Conservation (phyloP, 2,888 invertebrate genomes). For the Galerucella calmariensis region DNA sequence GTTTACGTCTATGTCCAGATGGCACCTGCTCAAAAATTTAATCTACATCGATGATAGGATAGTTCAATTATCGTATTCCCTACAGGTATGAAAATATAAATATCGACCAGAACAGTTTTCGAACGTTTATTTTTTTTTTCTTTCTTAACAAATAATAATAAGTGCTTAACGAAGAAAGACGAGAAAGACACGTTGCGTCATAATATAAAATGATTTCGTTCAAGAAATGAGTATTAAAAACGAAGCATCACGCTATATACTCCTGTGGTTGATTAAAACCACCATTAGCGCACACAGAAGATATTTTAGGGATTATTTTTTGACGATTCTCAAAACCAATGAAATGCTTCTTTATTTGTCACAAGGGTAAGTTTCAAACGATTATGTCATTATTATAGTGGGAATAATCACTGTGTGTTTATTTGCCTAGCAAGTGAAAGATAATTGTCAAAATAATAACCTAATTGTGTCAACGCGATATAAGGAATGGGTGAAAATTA, state of each 20-base stretch:
- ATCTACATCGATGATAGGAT: conserved; percentile 2
- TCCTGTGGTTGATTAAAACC: conserved; percentile 16
- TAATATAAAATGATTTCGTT: conserved; percentile 26
- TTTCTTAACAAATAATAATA: conserved; percentile 15
- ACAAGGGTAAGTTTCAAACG: no score
- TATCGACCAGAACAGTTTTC: conserved; percentile 3
- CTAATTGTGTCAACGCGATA: no score
- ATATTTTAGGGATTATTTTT: not conserved
- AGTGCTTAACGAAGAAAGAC: conserved; percentile 22
- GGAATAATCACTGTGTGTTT: no score
- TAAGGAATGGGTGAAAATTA: no score
- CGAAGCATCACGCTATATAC: conserved; percentile 18
- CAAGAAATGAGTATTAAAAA: conserved; percentile 24
- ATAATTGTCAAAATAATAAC: no score
- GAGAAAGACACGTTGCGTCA: conserved; percentile 21
- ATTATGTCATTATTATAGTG: no score
- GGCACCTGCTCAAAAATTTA: not conserved
- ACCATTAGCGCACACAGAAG: not conserved
- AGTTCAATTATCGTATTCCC: conserved; percentile 7
- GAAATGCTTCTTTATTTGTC: no score
- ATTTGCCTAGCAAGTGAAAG: no score
- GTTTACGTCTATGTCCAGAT: not conserved
- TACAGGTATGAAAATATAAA: conserved; percentile 11
- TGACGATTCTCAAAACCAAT: no score
- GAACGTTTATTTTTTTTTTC: conserved; percentile 19